Evolutionary conservation across 2,113 vertebrate species (phyloP).

Genomic region (Indri indri): DNA sequence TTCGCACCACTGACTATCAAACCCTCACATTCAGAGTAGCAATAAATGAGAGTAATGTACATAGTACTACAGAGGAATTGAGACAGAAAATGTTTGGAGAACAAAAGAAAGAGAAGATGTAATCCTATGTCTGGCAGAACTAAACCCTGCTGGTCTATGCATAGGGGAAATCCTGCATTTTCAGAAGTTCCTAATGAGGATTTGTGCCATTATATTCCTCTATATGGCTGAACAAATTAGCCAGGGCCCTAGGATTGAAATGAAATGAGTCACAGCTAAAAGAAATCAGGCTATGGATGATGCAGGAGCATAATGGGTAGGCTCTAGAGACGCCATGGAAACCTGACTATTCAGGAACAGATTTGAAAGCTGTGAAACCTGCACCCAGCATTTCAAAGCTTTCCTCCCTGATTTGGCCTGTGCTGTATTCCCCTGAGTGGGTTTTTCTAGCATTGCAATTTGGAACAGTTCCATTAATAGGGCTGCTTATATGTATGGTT

Average conservation of each 20-base stretch:
- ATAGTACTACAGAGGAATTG: rapidly evolving
- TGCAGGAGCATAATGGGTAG: neutral
- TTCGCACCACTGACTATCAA: neutral
- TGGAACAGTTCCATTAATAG: neutral
- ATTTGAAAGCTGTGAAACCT: neutral
- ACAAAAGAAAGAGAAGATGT: neutral
- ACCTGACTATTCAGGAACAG: neutral
- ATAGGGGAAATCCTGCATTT: neutral
- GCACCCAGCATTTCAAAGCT: rapidly evolving
- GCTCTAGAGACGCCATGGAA: neutral
- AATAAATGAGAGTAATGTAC: neutral
- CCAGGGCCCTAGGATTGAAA: neutral
- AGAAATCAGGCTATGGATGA: neutral
- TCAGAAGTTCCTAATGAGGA: slow-evolving; percentile 14
- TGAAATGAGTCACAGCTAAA: neutral
- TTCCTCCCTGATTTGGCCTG: neutral
- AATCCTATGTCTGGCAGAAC: neutral
- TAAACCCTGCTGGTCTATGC: neutral
- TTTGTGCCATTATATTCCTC: neutral
- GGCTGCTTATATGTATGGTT: neutral
- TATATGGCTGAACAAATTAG: neutral
- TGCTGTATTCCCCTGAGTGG: neutral
- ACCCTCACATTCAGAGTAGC: neutral
- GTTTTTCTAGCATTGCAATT: neutral
- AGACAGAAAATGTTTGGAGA: neutral